Evolutionary conservation across 2,888 invertebrate genomes (phyloP).

Genomic region (Ennomos fuscantarius): DNA sequence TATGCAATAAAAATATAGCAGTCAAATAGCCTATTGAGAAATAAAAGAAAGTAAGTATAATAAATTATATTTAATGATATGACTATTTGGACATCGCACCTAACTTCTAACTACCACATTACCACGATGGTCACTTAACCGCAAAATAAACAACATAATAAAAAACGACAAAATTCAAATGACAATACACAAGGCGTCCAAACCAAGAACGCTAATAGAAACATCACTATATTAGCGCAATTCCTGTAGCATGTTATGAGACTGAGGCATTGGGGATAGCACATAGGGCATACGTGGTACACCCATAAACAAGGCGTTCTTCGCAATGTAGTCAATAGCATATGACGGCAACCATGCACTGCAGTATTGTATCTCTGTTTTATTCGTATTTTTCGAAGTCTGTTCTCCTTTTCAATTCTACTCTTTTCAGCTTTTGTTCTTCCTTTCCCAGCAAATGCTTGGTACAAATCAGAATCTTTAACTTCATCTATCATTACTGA

Average conservation of each 20-base stretch:
- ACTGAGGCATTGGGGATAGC: constrained; percentile 61
- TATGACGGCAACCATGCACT: constrained; percentile 50
- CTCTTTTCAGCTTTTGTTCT: constrained; percentile 47
- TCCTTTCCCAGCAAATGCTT: constrained; percentile 49
- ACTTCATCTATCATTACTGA: constrained; percentile 50
- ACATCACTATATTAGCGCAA: constrained; percentile 50
- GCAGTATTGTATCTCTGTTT: constrained; percentile 47
- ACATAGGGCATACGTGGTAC: constrained; percentile 59
- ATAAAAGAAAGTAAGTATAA: too few species aligned
- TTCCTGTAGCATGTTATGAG: constrained; percentile 45
- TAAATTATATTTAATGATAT: too few species aligned
- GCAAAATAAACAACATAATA: constrained; percentile 56
- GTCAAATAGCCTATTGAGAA: too few species aligned
- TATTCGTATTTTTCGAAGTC: constrained; percentile 45
- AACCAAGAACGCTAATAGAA: constrained; percentile 51
- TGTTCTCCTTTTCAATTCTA: constrained; percentile 34
- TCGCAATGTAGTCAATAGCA: constrained; percentile 55
- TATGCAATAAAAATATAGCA: too few species aligned
- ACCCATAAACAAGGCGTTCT: constrained; percentile 64
- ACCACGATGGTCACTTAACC: constrained; percentile 7
- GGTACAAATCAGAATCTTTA: constrained; percentile 43
- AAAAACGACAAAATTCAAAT: constrained; percentile 53
- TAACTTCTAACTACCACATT: background rate
- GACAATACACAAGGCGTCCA: constrained; percentile 63
- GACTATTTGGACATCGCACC: too few species aligned